These are phyloP conservation scores for Zaprionus bogoriensis DNA, from an alignment of 2,888 invertebrate genomes.

Conservation along the genomic window DNA sequence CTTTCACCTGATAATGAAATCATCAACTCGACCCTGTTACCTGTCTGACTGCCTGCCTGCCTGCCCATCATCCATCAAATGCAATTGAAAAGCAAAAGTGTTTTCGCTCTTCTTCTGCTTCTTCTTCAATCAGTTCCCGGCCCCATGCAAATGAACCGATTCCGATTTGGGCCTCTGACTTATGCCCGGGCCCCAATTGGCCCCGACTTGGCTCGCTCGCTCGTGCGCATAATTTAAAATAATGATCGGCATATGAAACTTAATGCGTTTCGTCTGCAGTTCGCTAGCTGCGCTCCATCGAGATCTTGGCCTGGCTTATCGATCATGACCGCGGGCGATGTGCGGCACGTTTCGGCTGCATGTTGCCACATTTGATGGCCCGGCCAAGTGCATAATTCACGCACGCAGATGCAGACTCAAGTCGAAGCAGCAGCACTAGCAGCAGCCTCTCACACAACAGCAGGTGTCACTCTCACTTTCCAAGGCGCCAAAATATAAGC, in stretches of 20 bases:
- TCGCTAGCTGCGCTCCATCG: slow-evolving; percentile 5
- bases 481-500: slow-evolving; percentile 36
- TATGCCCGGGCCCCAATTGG: slow-evolving; percentile 49
- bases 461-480: slow-evolving; percentile 74
- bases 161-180: slow-evolving; percentile 64
- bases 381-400: slow-evolving; percentile 50
- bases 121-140: slow-evolving; percentile 51
- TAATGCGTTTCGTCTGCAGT: slow-evolving; percentile 70
- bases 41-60: too few relatives aligned
- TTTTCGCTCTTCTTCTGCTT: background rate
- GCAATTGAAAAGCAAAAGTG: slow-evolving; percentile 55
- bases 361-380: slow-evolving; percentile 52
- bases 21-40: too few relatives aligned
- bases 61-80: slow-evolving; percentile 57
- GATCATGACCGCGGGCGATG: slow-evolving; percentile 53
- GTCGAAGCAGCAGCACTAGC: slow-evolving; percentile 3
- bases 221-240: slow-evolving; percentile 77
- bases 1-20: slow-evolving; percentile 52
- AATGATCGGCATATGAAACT: slow-evolving; percentile 73
- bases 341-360: slow-evolving; percentile 34
- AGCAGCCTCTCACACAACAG: slow-evolving; percentile 31
- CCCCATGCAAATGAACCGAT: slow-evolving; percentile 67
- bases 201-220: slow-evolving; percentile 47
- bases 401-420: too few relatives aligned
- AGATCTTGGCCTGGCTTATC: slow-evolving; percentile 53